Evolutionary conservation across 64 coral and sea anemone genomes (phyloP).

Genomic region (Actinia tenebrosa): DNA sequence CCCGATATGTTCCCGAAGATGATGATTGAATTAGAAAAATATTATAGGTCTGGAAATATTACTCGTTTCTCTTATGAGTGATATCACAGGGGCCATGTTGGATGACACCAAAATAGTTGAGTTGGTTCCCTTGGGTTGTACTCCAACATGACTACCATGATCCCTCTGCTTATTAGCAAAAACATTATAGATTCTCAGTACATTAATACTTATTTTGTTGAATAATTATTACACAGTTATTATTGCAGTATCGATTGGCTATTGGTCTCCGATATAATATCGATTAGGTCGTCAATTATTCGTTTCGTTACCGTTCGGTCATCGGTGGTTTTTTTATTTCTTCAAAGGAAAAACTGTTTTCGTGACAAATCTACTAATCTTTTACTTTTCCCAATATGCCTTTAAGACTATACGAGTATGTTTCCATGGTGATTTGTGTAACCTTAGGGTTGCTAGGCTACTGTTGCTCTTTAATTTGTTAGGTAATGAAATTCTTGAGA

Average conservation of each 20-base stretch:
- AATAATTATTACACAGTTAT: not conserved
- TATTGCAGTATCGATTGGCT: not conserved
- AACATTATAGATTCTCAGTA: not conserved
- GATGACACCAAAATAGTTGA: not conserved
- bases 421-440: not conserved
- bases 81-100: not conserved
- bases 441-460: not conserved
- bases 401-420: not conserved
- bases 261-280: not conserved
- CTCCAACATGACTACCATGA: not conserved
- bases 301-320: not conserved
- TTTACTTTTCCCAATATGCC: not conserved
- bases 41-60: not conserved
- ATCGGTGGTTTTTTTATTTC: not conserved
- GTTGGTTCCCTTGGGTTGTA: not conserved
- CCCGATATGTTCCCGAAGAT: slow-evolving; percentile 77
- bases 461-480: not conserved
- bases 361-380: not conserved
- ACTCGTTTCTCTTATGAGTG: not conserved
- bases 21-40: slow-evolving; percentile 35
- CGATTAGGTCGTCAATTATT: not conserved
- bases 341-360: not conserved
- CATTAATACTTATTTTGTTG: not conserved
- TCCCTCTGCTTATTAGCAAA: not conserved
- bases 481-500: not conserved